Evolutionary conservation across 2,113 vertebrate genomes (phyloP).

Genomic region (Formicarius rufipectus): DNA sequence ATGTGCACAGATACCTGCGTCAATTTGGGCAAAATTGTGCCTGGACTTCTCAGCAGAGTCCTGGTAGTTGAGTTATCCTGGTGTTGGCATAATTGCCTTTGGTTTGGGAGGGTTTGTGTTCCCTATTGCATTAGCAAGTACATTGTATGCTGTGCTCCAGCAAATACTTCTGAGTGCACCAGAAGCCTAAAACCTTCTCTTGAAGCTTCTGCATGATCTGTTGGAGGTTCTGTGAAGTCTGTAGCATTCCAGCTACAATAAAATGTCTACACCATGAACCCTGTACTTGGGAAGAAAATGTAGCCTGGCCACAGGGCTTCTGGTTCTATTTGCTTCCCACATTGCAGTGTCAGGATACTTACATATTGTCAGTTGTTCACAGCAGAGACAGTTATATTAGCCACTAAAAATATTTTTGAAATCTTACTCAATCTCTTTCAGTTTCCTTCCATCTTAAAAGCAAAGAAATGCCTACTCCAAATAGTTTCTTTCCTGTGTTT

Average conservation of each 20-base stretch:
- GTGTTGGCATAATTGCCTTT: background rate
- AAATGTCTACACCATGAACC: background rate
- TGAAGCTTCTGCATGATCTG: background rate
- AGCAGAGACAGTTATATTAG: background rate
- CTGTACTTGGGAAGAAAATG: background rate
- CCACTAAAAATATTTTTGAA: background rate
- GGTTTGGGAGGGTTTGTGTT: background rate
- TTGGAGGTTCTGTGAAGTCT: background rate
- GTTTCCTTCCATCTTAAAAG: background rate
- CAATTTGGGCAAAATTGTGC: background rate
- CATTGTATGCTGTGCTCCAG: background rate
- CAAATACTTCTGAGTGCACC: background rate
- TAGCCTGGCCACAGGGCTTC: background rate
- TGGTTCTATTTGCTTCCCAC: background rate
- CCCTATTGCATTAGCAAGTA: background rate
- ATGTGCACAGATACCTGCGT: background rate
- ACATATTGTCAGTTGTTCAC: background rate
- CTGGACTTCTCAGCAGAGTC: background rate
- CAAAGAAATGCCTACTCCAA: background rate
- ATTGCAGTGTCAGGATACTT: no score
- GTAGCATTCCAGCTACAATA: accelerated
- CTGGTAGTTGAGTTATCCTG: background rate
- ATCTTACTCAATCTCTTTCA: background rate
- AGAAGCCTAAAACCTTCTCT: background rate
- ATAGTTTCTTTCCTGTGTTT: background rate